Percentiles rank a stretch among this genome's conserved stretches.
Evolutionary conservation across 2,113 vertebrate genomes (phyloP).

Genomic region (Grantiella picta): DNA sequence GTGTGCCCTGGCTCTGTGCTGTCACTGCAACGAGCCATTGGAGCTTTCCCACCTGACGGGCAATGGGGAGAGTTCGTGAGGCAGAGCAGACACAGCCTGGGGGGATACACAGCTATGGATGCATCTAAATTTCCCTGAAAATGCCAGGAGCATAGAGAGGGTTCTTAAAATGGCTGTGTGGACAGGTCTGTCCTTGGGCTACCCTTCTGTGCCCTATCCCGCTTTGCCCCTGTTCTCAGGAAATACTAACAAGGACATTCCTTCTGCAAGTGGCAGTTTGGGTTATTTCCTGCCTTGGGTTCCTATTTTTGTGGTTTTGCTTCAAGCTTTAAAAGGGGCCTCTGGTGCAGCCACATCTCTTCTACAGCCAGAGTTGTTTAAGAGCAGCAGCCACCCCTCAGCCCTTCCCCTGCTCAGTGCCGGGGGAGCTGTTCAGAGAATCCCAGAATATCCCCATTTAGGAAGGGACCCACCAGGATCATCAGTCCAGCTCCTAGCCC

Average conservation of each 20-base stretch:
- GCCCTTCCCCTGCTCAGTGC: background rate
- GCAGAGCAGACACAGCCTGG: background rate
- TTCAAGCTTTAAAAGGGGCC: background rate
- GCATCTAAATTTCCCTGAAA: background rate
- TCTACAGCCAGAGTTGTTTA: background rate
- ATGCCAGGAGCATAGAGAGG: background rate
- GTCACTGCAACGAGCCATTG: background rate
- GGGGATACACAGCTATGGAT: background rate
- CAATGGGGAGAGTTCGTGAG: accelerated
- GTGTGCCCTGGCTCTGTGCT: background rate
- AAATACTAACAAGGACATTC: background rate
- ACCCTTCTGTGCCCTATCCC: background rate
- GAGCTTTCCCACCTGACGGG: background rate
- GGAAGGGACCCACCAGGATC: background rate
- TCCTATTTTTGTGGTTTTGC: background rate
- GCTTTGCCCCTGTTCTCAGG: background rate
- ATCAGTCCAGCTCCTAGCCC: background rate
- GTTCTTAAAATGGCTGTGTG: background rate
- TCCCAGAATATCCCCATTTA: background rate
- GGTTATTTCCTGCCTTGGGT: background rate
- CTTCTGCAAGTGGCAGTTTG: background rate
- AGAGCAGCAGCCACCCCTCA: background rate
- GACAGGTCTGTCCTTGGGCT: background rate
- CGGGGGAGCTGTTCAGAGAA: background rate
- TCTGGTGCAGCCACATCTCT: background rate